A percentile compares a stretch with the other conserved stretches of the same genome.
These are phyloP conservation scores for Macquaria australasica DNA, from an alignment of 2,113 vertebrate genomes.

Conservation along the genomic window DNA sequence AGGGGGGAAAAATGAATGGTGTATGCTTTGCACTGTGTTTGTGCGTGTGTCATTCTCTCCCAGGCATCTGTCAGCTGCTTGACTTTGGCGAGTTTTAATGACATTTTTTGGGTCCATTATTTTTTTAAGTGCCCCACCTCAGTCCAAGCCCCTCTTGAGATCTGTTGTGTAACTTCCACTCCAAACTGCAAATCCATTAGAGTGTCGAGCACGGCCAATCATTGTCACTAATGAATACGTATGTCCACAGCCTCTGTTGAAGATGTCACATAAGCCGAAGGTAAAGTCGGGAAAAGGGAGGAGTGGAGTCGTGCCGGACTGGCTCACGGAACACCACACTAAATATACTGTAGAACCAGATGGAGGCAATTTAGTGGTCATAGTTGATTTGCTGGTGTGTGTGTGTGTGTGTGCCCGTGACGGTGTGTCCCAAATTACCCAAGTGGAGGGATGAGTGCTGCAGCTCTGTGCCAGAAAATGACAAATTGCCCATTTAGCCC, in stretches of 20 bases:
- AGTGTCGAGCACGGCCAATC: neutral
- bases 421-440: constrained; percentile 60
- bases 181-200: constrained; percentile 13
- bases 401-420: constrained; percentile 16
- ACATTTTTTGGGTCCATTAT: constrained; percentile 30
- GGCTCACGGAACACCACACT: constrained; percentile 25
- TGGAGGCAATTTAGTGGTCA: constrained; percentile 69
- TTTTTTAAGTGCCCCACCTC: constrained; percentile 14
- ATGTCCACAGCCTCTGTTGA: neutral
- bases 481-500: constrained; percentile 78
- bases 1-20: neutral
- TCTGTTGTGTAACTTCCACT: neutral
- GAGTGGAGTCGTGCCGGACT: constrained; percentile 13
- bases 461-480: constrained; percentile 65
- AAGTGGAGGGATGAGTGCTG: constrained; percentile 63
- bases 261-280: neutral
- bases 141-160: constrained; percentile 11
- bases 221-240: constrained; percentile 7
- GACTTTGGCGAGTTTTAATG: constrained; percentile 31
- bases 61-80: constrained; percentile 19
- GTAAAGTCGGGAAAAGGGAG: neutral
- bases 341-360: constrained; percentile 63
- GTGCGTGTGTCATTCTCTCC: neutral
- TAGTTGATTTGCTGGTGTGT: constrained; percentile 56
- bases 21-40: neutral